Evolutionary conservation across 92 coral and sea anemone genomes (phyloP).

Genomic region (Ricordea florida): DNA sequence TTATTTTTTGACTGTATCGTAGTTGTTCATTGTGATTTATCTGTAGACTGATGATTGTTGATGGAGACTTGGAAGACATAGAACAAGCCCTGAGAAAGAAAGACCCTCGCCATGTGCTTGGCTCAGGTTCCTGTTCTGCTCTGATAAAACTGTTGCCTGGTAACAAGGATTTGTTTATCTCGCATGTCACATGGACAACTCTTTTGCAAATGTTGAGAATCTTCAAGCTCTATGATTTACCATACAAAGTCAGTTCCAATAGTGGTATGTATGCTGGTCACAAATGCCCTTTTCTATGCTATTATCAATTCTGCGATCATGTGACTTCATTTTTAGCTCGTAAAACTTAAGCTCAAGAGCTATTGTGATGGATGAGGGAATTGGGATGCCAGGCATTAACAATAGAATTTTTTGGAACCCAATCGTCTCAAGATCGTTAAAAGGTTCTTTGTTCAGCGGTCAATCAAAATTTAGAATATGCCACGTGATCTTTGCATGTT

Average conservation of each 20-base stretch:
- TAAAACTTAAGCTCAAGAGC: too few relatives aligned
- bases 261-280: slow-evolving; percentile 50
- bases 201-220: slow-evolving; percentile 67
- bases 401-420: too few relatives aligned
- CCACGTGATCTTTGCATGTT: too few relatives aligned
- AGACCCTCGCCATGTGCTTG: slow-evolving; percentile 53
- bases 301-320: too few relatives aligned
- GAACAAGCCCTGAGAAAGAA: slow-evolving; percentile 67
- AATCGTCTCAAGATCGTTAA: too few relatives aligned
- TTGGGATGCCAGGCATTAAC: too few relatives aligned
- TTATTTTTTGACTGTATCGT: too few relatives aligned
- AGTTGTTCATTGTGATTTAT: neutral
- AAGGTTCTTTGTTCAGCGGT: too few relatives aligned
- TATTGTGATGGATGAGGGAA: too few relatives aligned
- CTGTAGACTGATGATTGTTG: slow-evolving; percentile 70
- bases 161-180: slow-evolving; percentile 85
- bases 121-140: slow-evolving; percentile 95
- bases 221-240: slow-evolving; percentile 83
- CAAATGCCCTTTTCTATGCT: too few relatives aligned
- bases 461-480: too few relatives aligned
- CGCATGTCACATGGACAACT: slow-evolving; percentile 93
- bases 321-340: too few relatives aligned
- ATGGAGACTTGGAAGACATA: slow-evolving; percentile 63
- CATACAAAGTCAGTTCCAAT: slow-evolving; percentile 43
- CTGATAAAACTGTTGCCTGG: slow-evolving; percentile 88